Base-by-base conservation (phyloP, 2,113 vertebrate species). In the Lynx canadensis region DNA sequence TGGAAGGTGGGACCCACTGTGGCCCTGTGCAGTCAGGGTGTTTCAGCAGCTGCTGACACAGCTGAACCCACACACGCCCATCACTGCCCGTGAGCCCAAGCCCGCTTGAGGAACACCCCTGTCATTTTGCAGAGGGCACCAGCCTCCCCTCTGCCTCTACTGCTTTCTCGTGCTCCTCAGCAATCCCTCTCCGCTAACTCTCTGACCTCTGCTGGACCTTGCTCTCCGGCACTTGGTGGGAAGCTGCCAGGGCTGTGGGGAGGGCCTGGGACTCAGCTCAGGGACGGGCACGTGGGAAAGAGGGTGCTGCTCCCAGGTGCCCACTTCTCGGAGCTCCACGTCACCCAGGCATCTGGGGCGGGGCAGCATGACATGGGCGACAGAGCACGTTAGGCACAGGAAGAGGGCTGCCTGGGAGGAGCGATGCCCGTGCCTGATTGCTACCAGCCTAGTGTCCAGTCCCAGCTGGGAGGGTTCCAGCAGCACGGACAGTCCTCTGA, bases 311-410 rank as follows among this genome's bases (percentile, higher is more conserved):
- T 73, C n/a, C 36, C 52, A 45, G 69, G 7, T 74, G 11, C 25
- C 69, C 13, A 4, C 52, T 74, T 31, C 38, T 57, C 27, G 11
- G 36, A 74, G 52, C 36, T 14, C 69, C 12, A 5, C 1, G 8
- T 14, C 27, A 31, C 14, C 50, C 2, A 3, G 52, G 11, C 25
- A 4, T 0, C 48, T 41, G 38, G 71, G 7, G 6, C 10, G 1
- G 50, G n/a, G 86, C 50, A 74, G 69, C n/a, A 50, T 2, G 0
- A 55, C 10, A 3, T 57, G 68, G 50, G 10, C 0, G 0, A 88
- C 68, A 38, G 66, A 27, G 45, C 14, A 16, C 36, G 0, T 57
- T 7, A 21, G 50, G 33, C 14, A 21, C 50, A 10, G 19, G n/a
- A 73, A 73, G 66, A 73, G n/a, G 16, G 19, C 50, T 31, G 4